Percentiles rank a stretch among this genome's conserved stretches.
These are phyloP conservation scores for Bungarus multicinctus DNA, from an alignment of 2,113 vertebrate genomes.

Conservation along the genomic window DNA sequence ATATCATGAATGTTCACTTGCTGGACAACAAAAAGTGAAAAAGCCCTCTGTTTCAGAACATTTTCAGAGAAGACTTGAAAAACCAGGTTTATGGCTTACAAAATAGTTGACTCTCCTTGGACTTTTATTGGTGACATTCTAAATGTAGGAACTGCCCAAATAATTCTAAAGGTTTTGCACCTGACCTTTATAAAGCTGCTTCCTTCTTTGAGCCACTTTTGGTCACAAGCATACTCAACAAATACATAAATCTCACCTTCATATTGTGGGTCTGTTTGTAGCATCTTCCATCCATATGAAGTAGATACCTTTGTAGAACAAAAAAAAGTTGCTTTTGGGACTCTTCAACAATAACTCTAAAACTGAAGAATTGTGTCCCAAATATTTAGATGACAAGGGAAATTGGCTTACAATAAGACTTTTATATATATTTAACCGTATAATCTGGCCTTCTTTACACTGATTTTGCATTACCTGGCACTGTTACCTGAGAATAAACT, in stretches of 20 bases:
- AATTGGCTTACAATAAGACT: neutral
- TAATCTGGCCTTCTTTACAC: neutral
- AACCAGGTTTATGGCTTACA: neutral
- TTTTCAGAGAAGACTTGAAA: neutral
- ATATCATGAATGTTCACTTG: conserved; percentile 8
- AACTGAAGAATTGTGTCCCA: neutral
- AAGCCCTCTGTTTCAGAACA: neutral
- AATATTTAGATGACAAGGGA: neutral
- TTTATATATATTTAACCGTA: neutral
- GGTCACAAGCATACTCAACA: neutral
- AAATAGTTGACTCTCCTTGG: neutral
- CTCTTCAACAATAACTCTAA: neutral
- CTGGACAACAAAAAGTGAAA: neutral
- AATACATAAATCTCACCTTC: neutral
- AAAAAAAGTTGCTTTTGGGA: neutral
- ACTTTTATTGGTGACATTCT: neutral
- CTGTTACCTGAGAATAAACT: neutral
- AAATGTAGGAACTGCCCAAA: neutral
- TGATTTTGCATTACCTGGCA: neutral
- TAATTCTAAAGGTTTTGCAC: neutral
- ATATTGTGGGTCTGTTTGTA: neutral
- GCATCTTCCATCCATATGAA: neutral
- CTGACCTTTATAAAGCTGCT: neutral
- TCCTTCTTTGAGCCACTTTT: neutral
- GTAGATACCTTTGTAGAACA: neutral